Evolutionary conservation across 2,888 invertebrate genomes (phyloP).

Genomic region (Chymomyza procnemis): DNA sequence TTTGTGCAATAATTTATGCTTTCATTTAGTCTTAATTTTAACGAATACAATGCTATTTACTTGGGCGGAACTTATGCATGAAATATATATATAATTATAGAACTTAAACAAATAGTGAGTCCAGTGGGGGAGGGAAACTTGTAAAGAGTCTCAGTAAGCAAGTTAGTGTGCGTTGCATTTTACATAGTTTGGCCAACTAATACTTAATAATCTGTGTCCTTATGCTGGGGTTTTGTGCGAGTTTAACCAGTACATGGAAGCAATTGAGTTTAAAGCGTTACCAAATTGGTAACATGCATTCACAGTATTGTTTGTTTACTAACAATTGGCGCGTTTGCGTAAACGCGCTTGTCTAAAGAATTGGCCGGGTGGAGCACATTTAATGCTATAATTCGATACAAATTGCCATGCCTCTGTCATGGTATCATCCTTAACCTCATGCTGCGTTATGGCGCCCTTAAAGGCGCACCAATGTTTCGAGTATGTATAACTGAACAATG

Average conservation of each 20-base stretch:
- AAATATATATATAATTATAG: background rate
- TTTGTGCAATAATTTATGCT: no score
- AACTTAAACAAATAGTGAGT: background rate
- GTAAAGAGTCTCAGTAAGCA: background rate
- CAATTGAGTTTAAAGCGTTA: background rate
- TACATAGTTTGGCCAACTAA: background rate
- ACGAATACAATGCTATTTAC: background rate
- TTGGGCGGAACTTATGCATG: background rate
- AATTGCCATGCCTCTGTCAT: constrained; percentile 78
- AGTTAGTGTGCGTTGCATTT: background rate
- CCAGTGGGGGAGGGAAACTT: background rate
- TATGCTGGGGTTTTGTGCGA: background rate
- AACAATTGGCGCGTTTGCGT: constrained; percentile 48
- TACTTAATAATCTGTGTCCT: background rate
- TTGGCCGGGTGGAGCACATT: constrained; percentile 74
- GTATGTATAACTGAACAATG: constrained; percentile 81
- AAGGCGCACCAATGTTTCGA: constrained; percentile 80
- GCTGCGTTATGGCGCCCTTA: constrained; percentile 80
- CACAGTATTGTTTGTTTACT: constrained; percentile 7
- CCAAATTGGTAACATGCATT: background rate
- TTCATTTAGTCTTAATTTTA: no score
- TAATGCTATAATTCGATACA: constrained; percentile 72
- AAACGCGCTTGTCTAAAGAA: constrained; percentile 72
- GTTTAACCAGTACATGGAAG: background rate
- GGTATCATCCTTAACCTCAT: constrained; percentile 80